phyloP scores from a whole-genome alignment of 2,113 vertebrate species.

The Onychostruthus taczanowskii region DNA sequence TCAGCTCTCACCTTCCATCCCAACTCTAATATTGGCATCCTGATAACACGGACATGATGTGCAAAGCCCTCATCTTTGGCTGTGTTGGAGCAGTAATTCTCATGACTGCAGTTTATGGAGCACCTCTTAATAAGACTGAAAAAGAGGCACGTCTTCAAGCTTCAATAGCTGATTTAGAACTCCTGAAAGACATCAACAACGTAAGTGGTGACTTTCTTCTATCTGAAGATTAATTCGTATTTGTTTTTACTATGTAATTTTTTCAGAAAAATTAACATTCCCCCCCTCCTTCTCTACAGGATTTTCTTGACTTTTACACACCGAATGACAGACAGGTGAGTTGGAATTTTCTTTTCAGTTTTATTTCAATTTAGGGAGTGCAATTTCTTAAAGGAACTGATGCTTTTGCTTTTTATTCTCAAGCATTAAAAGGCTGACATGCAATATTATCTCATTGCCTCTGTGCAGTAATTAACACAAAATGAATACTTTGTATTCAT shows the following conservation, averaged over 20 bases:
- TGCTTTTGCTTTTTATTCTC: background rate
- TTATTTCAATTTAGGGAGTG: background rate
- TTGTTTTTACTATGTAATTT: background rate
- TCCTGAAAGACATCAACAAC: background rate
- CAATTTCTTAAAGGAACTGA: background rate
- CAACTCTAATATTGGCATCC: background rate
- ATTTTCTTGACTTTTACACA: conserved; percentile 33
- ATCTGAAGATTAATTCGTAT: background rate
- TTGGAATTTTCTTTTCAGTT: background rate
- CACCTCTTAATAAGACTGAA: background rate
- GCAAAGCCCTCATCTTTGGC: conserved; percentile 52
- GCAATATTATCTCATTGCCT: background rate
- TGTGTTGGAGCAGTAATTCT: conserved; percentile 54
- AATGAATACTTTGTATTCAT: background rate
- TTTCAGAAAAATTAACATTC: conserved; percentile 2
- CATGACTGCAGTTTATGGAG: conserved; percentile 14
- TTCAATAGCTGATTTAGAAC: background rate
- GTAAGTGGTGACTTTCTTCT: conserved; percentile 65
- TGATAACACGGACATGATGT: conserved; percentile 61
- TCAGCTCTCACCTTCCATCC: background rate
- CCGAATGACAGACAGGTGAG: conserved; percentile 24
- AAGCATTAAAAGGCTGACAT: background rate
- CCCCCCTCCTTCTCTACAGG: background rate
- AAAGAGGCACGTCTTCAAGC: fast-evolving
- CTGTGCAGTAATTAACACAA: background rate